These are phyloP conservation scores for Sander vitreus DNA, from an alignment of 2,113 vertebrate species.

Conservation along the genomic window DNA sequence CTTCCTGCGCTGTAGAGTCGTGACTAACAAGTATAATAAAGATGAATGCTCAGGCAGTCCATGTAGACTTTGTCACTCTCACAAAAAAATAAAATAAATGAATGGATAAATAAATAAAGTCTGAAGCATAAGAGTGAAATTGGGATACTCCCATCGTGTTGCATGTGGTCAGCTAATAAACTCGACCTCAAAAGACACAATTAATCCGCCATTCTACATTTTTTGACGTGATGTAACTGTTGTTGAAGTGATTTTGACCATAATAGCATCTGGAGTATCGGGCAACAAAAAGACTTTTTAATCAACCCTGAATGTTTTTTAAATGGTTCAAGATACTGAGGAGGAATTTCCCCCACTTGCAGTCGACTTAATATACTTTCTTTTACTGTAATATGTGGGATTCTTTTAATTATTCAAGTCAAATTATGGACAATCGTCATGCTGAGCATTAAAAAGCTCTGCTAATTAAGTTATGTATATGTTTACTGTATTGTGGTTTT, in stretches of 20 bases:
- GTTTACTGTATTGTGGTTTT: neutral
- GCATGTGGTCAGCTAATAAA: conserved; percentile 20
- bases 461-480: neutral
- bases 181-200: neutral
- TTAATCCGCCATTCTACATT: conserved; percentile 8
- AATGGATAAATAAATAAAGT: neutral
- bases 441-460: neutral
- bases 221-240: conserved; percentile 40
- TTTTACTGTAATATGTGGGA: neutral
- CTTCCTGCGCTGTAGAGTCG: neutral
- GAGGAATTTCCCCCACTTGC: neutral
- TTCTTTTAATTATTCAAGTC: neutral
- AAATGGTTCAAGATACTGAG: conserved; percentile 33
- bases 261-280: conserved; percentile 18
- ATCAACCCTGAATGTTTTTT: conserved; percentile 45
- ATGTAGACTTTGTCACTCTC: neutral
- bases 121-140: neutral
- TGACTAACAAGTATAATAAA: neutral
- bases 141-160: neutral
- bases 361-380: neutral
- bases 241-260: conserved; percentile 32
- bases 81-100: neutral
- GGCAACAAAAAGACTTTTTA: conserved; percentile 20
- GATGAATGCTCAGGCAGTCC: neutral
- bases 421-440: neutral